Conservation (phyloP, 2,888 invertebrate genomes). For the Cenopis cana region DNA sequence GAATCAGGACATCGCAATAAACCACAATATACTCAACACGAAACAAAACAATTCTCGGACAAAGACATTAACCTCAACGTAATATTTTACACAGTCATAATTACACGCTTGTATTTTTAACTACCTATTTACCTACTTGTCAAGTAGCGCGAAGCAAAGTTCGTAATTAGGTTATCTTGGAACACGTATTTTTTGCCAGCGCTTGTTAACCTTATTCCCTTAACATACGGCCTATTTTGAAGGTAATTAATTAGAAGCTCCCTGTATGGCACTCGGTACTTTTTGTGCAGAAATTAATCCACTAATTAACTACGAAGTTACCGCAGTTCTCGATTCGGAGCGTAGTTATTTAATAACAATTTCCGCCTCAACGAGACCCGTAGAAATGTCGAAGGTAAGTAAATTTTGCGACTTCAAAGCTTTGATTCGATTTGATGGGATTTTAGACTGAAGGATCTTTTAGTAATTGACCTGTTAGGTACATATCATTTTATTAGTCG, state of each 20-base stretch:
- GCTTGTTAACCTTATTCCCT: background rate
- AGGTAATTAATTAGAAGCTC: slow-evolving; percentile 14
- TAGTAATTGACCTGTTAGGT: slow-evolving; percentile 56
- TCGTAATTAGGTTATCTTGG: slow-evolving; percentile 38
- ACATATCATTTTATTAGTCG: slow-evolving; percentile 53
- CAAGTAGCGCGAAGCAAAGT: slow-evolving; percentile 15
- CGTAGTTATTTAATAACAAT: slow-evolving; percentile 52
- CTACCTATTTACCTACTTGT: slow-evolving; percentile 33
- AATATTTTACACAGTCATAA: slow-evolving; percentile 23
- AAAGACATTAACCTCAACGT: slow-evolving; percentile 8
- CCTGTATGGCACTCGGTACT: slow-evolving; percentile 12
- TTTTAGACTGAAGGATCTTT: slow-evolving; percentile 53
- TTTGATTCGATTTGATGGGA: slow-evolving; percentile 60
- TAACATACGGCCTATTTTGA: background rate
- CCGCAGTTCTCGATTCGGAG: slow-evolving; percentile 41
- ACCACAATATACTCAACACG: slow-evolving; percentile 6
- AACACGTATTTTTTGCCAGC: slow-evolving; percentile 9
- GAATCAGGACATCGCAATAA: slow-evolving; percentile 6
- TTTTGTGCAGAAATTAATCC: slow-evolving; percentile 34
- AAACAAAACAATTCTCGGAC: slow-evolving; percentile 17
- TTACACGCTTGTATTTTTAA: slow-evolving; percentile 30
- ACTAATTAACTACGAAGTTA: slow-evolving; percentile 49
- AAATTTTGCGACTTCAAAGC: slow-evolving; percentile 61
- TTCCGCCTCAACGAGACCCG: slow-evolving; percentile 46
- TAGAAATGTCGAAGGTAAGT: slow-evolving; percentile 55